These are phyloP conservation scores for Baryphthengus martii DNA, from an alignment of 2,113 vertebrate genomes.

Conservation along the genomic window DNA sequence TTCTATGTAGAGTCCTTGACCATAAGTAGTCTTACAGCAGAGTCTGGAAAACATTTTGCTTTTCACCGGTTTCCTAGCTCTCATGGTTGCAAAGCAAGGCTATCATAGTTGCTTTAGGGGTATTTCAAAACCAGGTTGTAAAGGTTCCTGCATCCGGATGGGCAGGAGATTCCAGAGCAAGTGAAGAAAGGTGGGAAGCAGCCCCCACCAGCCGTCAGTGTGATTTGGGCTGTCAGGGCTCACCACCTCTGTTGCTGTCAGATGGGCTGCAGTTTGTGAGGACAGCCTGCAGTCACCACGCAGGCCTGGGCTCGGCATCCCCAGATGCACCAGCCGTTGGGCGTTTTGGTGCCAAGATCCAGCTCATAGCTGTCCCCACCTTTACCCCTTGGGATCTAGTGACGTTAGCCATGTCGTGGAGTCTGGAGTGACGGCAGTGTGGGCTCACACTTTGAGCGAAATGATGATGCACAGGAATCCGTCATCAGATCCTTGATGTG, in stretches of 20 bases:
- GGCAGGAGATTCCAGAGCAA: not conserved
- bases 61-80: not conserved
- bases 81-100: not conserved
- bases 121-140: not conserved
- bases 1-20: not conserved
- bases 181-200: not conserved
- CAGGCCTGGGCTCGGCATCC: not conserved
- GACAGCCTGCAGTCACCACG: not conserved
- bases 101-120: not conserved
- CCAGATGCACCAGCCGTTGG: not conserved
- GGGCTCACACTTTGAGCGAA: rapidly evolving
- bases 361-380: not conserved
- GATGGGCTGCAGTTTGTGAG: not conserved
- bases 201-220: not conserved
- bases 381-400: not conserved
- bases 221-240: not conserved
- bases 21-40: not conserved
- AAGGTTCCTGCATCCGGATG: not conserved
- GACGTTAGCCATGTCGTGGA: rapidly evolving
- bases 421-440: rapidly evolving
- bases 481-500: not conserved
- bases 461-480: rapidly evolving
- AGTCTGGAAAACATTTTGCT: not conserved
- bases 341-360: not conserved
- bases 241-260: not conserved